Evolutionary conservation across 37 sponge, comb jelly and placozoan genomes (phyloP).

Genomic region (Petrosia ficiformis): DNA sequence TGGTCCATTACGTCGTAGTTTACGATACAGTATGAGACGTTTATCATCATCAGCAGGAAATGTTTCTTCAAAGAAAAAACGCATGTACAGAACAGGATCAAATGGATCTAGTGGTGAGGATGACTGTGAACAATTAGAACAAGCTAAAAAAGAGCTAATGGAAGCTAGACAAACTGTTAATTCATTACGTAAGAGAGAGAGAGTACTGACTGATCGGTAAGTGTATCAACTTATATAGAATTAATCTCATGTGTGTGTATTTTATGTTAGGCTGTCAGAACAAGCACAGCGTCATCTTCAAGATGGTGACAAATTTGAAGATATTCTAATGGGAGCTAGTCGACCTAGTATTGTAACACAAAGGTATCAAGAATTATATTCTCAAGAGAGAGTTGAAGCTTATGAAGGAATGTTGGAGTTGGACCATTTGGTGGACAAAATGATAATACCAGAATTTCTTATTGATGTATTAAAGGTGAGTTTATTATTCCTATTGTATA

Average conservation of each 20-base stretch:
- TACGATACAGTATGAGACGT: not conserved
- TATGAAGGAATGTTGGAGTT: slow-evolving; percentile 44
- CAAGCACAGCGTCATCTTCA: slow-evolving; percentile 75
- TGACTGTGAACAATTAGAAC: slow-evolving; percentile 23
- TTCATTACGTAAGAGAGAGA: slow-evolving; percentile 51
- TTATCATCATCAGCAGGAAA: slow-evolving; percentile 6
- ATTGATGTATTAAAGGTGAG: slow-evolving; percentile 33
- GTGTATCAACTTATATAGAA: not conserved
- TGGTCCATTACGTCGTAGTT: slow-evolving; percentile 2
- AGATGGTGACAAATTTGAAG: slow-evolving; percentile 72
- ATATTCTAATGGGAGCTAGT: slow-evolving; percentile 49
- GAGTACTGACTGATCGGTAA: slow-evolving; percentile 71
- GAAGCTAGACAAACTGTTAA: slow-evolving; percentile 28
- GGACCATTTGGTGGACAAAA: not conserved
- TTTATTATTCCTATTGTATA: not conserved
- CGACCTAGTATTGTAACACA: slow-evolving; percentile 51
- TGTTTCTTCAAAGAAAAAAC: not conserved
- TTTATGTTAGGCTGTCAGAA: slow-evolving; percentile 52
- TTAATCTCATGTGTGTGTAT: not conserved
- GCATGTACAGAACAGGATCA: not conserved
- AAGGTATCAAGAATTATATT: slow-evolving; percentile 59
- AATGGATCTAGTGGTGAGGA: slow-evolving; percentile 7
- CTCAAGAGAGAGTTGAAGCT: slow-evolving; percentile 67
- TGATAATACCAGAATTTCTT: slow-evolving; percentile 1
- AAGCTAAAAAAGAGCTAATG: slow-evolving; percentile 18